Conservation (phyloP, 2,113 vertebrate genomes). For the Tenrec ecaudatus region DNA sequence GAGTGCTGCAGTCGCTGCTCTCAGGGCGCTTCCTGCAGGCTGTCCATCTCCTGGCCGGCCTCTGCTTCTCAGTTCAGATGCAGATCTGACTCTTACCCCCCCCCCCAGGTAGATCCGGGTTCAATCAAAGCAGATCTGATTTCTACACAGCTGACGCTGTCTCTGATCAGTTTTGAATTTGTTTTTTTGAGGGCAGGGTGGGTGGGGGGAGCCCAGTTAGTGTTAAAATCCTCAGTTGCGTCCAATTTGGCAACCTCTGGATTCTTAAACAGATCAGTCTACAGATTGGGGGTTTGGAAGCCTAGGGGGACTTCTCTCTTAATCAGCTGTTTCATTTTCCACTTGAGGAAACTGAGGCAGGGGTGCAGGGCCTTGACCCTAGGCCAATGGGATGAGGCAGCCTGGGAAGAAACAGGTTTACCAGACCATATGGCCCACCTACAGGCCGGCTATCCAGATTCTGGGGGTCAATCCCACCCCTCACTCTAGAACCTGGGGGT, state of each 20-base stretch:
- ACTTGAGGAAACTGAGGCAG: constrained; percentile 46
- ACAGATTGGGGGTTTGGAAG: too few species aligned
- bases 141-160: constrained; percentile 22
- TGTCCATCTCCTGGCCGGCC: neutral
- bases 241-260: neutral
- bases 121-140: neutral
- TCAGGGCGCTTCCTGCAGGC: neutral
- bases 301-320: neutral
- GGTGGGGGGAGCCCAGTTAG: neutral
- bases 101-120: too few species aligned
- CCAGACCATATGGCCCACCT: too few species aligned
- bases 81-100: neutral
- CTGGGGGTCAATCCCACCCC: neutral
- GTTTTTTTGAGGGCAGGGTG: neutral
- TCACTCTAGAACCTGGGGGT: neutral
- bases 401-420: neutral
- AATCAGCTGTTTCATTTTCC: neutral
- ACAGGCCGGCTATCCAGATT: neutral
- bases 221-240: neutral
- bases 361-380: too few species aligned
- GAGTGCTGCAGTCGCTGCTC: neutral
- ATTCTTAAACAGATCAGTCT: neutral
- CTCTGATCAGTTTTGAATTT: neutral
- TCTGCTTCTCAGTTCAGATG: neutral
- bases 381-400: neutral